phyloP scores from a whole-genome alignment of 2,797 vertebrate genomes.

The Periparus ater region DNA sequence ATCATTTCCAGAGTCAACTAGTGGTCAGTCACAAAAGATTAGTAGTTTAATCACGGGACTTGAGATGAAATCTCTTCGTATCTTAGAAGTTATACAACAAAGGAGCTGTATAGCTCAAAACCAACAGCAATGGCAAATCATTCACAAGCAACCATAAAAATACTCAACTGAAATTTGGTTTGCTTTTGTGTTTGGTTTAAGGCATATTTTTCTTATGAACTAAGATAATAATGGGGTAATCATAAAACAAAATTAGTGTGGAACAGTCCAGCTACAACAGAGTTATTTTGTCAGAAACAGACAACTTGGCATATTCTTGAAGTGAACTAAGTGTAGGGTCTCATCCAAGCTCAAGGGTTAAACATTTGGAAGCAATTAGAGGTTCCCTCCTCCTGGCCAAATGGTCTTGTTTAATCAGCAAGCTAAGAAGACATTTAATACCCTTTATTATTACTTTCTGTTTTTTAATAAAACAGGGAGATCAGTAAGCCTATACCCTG shows the following conservation, averaged over 20 bases:
- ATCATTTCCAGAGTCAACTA: background rate
- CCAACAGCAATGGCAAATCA: background rate
- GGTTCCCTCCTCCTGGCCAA: constrained; percentile 54
- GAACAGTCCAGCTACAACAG: constrained; percentile 62
- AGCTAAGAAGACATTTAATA: constrained; percentile 33
- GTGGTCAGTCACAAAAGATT: background rate
- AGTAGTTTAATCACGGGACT: background rate
- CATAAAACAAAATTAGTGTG: constrained; percentile 60
- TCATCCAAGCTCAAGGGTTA: constrained; percentile 68
- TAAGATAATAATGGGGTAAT: constrained; percentile 24
- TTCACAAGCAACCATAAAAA: constrained; percentile 20
- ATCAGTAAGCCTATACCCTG: background rate
- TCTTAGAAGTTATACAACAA: background rate
- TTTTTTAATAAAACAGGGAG: background rate
- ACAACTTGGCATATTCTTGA: constrained; percentile 71
- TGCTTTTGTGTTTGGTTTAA: constrained; percentile 52
- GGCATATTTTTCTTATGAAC: constrained; percentile 69
- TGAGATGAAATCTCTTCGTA: background rate
- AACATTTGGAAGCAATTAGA: constrained; percentile 79
- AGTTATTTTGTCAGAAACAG: constrained; percentile 58
- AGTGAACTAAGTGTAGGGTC: constrained; percentile 52
- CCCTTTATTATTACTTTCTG: background rate
- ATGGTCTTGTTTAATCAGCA: constrained; percentile 52
- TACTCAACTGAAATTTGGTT: background rate
- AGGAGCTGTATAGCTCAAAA: background rate